These are phyloP conservation scores for Malthinus seriepunctatus DNA, from an alignment of 2,888 invertebrate species.

Conservation along the genomic window DNA sequence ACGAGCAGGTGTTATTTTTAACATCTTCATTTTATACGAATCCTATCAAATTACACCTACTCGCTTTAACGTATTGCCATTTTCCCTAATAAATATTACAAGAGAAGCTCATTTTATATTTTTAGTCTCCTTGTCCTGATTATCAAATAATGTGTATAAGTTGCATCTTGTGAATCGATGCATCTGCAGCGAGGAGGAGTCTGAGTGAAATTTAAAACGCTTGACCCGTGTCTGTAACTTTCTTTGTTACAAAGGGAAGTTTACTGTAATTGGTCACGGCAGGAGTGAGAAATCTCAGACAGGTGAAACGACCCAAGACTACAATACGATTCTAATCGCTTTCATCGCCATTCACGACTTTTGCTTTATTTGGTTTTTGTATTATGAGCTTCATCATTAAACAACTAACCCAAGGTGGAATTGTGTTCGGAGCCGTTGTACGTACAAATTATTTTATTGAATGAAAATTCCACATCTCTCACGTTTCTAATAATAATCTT, in stretches of 20 bases:
- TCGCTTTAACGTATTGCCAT: no score
- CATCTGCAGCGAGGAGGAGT: constrained; percentile 26
- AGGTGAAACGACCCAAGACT: constrained; percentile 26
- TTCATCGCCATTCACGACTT: constrained; percentile 33
- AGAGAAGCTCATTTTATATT: constrained; percentile 16
- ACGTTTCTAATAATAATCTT: no score
- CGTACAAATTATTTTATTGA: constrained; percentile 5
- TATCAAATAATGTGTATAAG: constrained; percentile 35
- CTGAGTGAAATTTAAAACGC: constrained; percentile 30
- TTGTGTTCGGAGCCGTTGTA: background rate
- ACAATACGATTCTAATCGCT: constrained; percentile 30
- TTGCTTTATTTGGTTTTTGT: constrained; percentile 17
- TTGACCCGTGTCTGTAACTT: constrained; percentile 35
- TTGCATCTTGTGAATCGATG: constrained; percentile 29
- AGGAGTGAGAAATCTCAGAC: constrained; percentile 26
- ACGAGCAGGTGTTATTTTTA: no score
- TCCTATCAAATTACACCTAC: no score
- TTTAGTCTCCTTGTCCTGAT: constrained; percentile 30
- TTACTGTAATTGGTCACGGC: constrained; percentile 31
- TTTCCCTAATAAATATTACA: no score
- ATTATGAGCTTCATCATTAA: background rate
- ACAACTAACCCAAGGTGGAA: background rate
- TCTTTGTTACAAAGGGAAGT: constrained; percentile 25
- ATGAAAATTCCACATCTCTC: background rate
- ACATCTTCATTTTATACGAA: no score